Base-by-base conservation (phyloP, 2,113 vertebrate species). In the Melanostigma gelatinosum region DNA sequence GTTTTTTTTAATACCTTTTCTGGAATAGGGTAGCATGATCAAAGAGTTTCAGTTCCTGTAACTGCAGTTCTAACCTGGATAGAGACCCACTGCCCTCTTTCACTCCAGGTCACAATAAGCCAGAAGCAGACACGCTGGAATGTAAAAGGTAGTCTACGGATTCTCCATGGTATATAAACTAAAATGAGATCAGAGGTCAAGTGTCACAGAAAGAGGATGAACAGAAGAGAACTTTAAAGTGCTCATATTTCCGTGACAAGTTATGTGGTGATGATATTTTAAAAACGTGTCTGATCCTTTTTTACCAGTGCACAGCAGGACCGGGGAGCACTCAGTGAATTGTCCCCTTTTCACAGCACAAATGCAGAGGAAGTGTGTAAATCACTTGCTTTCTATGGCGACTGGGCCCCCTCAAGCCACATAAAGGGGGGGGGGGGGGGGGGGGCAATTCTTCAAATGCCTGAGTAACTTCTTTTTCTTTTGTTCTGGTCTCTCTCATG, bases 151-250 rank as follows among this genome's bases (percentile, higher is more conserved):
- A 85, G 87, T 67, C 42, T 18, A 52, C 85, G 79, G 91, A 90
- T 94, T 94, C 81, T 91, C 83, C 83, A 87, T 72, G 78, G 87
- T 55, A 77, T 65, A 92, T 88, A 81, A 92, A 92, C 68, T 50
- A 73, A 69, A 89, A 87, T 52, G 52, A 77, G 82, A 84, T 89
- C 85, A 90, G 44, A 88, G 90, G 92, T 94, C 83, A 89, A 92
- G 77, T 87, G 82, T 82, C 82, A 75, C 54, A 66, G 84, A 91
- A 81, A 82, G 75, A 85, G 42, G 76, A 80, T 82, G 74, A 77
- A 79, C 64, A 64, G 84, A 72, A 78, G 57, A 74, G 8, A 65
- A 84, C 78, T 84, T 79, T 87, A 61, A 90, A 85, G 68, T 78
- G 81, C 71, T 94, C 85, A 85, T 84, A 83, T 92, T 94, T 92